Base-by-base conservation (phyloP, 2,113 vertebrate genomes). In the Junco hyemalis region DNA sequence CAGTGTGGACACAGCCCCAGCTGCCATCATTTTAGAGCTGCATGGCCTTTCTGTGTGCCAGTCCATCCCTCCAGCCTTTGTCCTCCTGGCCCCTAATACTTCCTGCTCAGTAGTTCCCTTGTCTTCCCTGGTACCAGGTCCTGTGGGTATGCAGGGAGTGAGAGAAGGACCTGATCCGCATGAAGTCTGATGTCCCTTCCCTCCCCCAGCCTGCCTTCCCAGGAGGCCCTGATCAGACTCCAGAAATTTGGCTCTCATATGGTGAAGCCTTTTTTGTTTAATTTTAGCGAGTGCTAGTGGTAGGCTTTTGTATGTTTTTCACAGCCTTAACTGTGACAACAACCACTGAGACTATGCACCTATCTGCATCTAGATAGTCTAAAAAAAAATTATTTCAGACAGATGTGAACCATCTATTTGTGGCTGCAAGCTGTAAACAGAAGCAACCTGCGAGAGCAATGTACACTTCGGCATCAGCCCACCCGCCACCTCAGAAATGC, bases 101-200 rank as follows among this genome's bases (percentile, higher is more conserved):
- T 61, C 28, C 18, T 3, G 2, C 11, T 33, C 51, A 22, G 35
- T 3, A n/a, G 26, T 12, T 44, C 56, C 26, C 29, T 38, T 1
- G 0, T 38, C 23, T 60, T 57, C 13, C 29, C 35, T 12, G 10
- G 18, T 13, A 35, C 19, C 4, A 1, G 20, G 40, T 40, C 40
- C 0, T 3, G 10, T 4, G 10, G 38, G 2, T 14, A 25, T 1
- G 9, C 2, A 18, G 9, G 12, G 17, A 64, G 20, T 7, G 28
- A 45, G 17, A 35, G 42, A 54, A 48, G 31, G 35, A 44, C 23
- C 8, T 66, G 50, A 54, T 44, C 9, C 18, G 18, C 12, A 4
- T 0, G 2, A 65, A 80, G 57, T 16, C 9, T 4, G 3, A 54
- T 14, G 33, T 51, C 25, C 14, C 22, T 68, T 81, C 24, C 29